Evolutionary conservation across 2,888 invertebrate species (phyloP), one percentile per base, ranked within the genome.

Genomic region (Mycalesis mineus): DNA sequence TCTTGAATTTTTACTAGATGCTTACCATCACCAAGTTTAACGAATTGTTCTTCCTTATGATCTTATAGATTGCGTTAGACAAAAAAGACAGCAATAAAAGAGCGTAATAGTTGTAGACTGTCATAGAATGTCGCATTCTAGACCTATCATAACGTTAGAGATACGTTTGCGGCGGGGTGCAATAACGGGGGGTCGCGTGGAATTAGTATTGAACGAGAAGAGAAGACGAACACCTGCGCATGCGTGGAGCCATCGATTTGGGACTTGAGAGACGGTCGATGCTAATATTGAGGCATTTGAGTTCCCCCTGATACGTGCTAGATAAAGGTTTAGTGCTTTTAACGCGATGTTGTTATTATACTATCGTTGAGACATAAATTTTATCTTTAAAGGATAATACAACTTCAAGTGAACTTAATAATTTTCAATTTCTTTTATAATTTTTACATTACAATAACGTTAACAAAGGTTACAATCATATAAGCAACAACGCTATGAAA

Each of bases 71-170:
- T 22, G 22, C 7, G 33, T 7, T 33, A 9, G 5, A 33, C 8
- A 33, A 2, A 5, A 33, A 33, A 33, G 8, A n/a, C 17, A 37
- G 36, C 22, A 37, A 37, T 22, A 28, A 37, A 37, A 42, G 9
- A 13, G 17, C 14, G 29, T 28, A 40, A 17, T 22, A 52, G 3
- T 37, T 29, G 36, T 7, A 29, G 2, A 7, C 28, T 28, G 6
- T 29, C 13, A 15, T 36, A 52, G 39, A 36, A 2, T 57, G 47
- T 57, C 47, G 41, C 52, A 56, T 66, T 68, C 70, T 72, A 84
- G 85, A 87, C 87, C 87, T 87, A 87, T 85, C 78, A 74, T 87
- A 87, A 87, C 81, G 80, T 82, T 68, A 61, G 68, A 69, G 72
- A 81, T 82, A 83, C 84, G 77, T 84, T 85, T 84, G 82, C 84